Base-by-base conservation (phyloP, 2,113 vertebrate species). In the Peromyscus leucopus region DNA sequence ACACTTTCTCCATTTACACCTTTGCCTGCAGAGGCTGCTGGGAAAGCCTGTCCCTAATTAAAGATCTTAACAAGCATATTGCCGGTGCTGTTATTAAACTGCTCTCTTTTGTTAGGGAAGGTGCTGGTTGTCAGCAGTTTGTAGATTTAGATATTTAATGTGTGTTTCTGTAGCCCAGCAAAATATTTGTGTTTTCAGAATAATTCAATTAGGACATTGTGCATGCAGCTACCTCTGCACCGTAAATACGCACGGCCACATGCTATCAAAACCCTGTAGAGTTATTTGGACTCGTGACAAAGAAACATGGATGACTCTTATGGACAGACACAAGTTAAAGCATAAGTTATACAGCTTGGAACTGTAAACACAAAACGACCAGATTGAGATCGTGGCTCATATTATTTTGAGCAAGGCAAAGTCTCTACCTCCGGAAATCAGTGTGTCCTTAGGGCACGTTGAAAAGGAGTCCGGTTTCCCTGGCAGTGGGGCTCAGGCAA, bases 31-130 rank as follows among this genome's bases (percentile, higher is more conserved):
- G 91, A 69, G 89, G 98, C 98, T 98, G 98, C 98, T 91, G 95
- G 98, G 98, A 99, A 97, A 97, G 97, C 97, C 97, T 98, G 98
- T 98, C 96, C 98, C 98, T 99, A 99, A 99, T 99, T 99, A 98
- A 99, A 99, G 98, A 98, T 99, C 99, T 99, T 98, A 99, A 98
- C 98, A 99, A 99, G 98, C 98, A 98, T 98, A 98, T 98, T 99
- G 98, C 98, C 98, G 98, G 98, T 98, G 95, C 96, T 98, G 98
- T 98, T 98, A 98, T 98, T 91, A 93, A 97, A 96, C 97, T 98
- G 98, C 96, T 98, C 98, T 90, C 33, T 42, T 86, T 97, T 98
- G 95, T 98, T 98, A 98, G 97, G 39, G 94, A 96, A 98, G 94
- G 96, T 92, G 96, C 97, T 97, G 96, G 94, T 97, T 92, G 71